A percentile compares a stretch with the other conserved stretches of the same genome.
Conservation (phyloP, 2,888 invertebrate species). For the Chrysolina americana region DNA sequence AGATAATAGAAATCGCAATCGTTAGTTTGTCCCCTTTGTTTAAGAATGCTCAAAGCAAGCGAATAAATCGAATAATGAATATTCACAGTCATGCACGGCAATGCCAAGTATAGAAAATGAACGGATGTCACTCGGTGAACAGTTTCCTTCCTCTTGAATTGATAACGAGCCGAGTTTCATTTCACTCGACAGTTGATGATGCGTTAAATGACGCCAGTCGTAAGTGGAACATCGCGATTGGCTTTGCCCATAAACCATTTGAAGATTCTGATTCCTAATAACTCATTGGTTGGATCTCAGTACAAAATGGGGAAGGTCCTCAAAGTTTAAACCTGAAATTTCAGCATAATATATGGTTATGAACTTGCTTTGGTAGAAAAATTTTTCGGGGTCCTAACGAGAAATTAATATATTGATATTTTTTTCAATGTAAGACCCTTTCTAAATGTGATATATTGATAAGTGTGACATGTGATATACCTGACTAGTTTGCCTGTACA, state of each 20-base stretch:
- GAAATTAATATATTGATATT: too few species aligned
- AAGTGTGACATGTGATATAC: too few species aligned
- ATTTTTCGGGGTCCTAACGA: too few species aligned
- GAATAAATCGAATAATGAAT: slow-evolving; percentile 15
- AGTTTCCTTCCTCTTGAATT: slow-evolving; percentile 47
- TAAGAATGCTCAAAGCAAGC: neutral
- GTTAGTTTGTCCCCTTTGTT: slow-evolving; percentile 15
- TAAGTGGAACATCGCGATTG: slow-evolving; percentile 7
- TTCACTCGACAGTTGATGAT: slow-evolving; percentile 20
- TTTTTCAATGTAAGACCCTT: too few species aligned
- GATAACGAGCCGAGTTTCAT: slow-evolving; percentile 30
- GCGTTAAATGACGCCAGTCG: slow-evolving; percentile 19
- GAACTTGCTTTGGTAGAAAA: too few species aligned
- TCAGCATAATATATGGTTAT: too few species aligned
- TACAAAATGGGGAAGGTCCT: too few species aligned
- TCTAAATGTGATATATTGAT: too few species aligned
- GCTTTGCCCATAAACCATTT: neutral
- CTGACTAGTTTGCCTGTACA: too few species aligned
- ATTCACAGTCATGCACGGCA: slow-evolving; percentile 30
- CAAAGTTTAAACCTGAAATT: too few species aligned
- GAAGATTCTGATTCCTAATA: too few species aligned
- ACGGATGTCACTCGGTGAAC: slow-evolving; percentile 43
- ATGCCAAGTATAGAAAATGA: slow-evolving; percentile 36
- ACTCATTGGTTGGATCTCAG: too few species aligned
- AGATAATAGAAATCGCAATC: slow-evolving; percentile 27